phyloP scores from a whole-genome alignment of 2,797 vertebrate genomes.

The Notolabrus celidotus region DNA sequence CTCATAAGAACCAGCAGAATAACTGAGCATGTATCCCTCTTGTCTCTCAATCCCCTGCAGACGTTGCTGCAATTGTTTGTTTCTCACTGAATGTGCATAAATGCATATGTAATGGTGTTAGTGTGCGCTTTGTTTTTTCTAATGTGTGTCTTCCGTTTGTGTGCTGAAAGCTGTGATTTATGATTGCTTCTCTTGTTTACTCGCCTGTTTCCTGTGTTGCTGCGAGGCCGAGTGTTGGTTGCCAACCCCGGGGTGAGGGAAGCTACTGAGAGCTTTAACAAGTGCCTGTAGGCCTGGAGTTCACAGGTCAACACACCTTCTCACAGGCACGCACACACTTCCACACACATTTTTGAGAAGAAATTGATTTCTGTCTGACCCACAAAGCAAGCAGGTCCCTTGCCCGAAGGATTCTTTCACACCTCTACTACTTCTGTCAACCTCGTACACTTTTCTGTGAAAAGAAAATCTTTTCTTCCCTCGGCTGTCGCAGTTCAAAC shows the following conservation, averaged over 20 bases:
- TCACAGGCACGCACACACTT: neutral
- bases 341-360: slow-evolving; percentile 37
- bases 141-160: slow-evolving; percentile 64
- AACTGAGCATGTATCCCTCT: slow-evolving; percentile 34
- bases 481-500: neutral
- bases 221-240: slow-evolving; percentile 45
- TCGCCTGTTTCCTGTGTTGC: slow-evolving; percentile 68
- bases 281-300: slow-evolving; percentile 65
- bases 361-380: slow-evolving; percentile 54
- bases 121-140: slow-evolving; percentile 56
- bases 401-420: slow-evolving; percentile 48
- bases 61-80: slow-evolving; percentile 62
- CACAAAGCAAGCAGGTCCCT: slow-evolving; percentile 20
- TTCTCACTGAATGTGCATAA: slow-evolving; percentile 71
- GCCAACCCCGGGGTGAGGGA: slow-evolving; percentile 45
- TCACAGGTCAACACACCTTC: slow-evolving; percentile 74
- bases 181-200: slow-evolving; percentile 80
- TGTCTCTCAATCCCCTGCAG: slow-evolving; percentile 58
- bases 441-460: slow-evolving; percentile 2
- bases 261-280: slow-evolving; percentile 70
- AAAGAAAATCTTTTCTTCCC: slow-evolving; percentile 11
- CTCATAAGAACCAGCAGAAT: slow-evolving; percentile 46
- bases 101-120: slow-evolving; percentile 74
- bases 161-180: slow-evolving; percentile 69
- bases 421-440: neutral